These are phyloP conservation scores for Tryphoninae sp. DNA, from an alignment of 2,888 invertebrate species.

Conservation along the genomic window DNA sequence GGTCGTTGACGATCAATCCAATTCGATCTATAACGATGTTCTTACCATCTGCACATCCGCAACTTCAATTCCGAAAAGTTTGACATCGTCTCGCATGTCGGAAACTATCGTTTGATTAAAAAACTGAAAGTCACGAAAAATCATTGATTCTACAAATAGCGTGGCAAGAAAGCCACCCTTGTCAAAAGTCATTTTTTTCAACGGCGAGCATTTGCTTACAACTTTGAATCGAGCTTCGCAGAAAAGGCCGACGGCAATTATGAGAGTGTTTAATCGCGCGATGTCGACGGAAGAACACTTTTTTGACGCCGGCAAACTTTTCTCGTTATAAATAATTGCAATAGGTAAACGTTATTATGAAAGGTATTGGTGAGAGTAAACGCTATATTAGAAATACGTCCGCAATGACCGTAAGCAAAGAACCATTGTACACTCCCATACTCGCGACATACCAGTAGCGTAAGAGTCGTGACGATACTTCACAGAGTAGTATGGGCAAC, in stretches of 20 bases:
- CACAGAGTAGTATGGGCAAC: slow-evolving; percentile 4
- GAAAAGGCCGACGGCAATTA: slow-evolving; percentile 72
- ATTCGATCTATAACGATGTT: slow-evolving; percentile 29
- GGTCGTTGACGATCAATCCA: slow-evolving; percentile 17
- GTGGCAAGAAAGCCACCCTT: too few species aligned
- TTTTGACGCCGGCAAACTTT: slow-evolving; percentile 69
- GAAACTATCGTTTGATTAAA: not conserved
- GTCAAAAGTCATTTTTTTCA: too few species aligned
- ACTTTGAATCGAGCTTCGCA: slow-evolving; percentile 54
- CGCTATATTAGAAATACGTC: slow-evolving; percentile 11
- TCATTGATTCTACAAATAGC: too few species aligned
- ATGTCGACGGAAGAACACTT: slow-evolving; percentile 27
- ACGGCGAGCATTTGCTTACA: not conserved
- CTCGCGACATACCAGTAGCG: not conserved
- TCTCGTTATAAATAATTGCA: slow-evolving; percentile 77
- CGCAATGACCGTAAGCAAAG: slow-evolving; percentile 28
- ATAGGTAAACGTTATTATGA: slow-evolving; percentile 63
- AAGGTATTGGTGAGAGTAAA: not conserved
- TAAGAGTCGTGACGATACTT: slow-evolving; percentile 21
- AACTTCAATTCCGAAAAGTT: slow-evolving; percentile 20
- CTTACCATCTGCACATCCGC: not conserved
- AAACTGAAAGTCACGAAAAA: not conserved
- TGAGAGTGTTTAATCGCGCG: slow-evolving; percentile 65
- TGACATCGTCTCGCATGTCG: not conserved
- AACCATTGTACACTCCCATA: not conserved